Evolutionary conservation across 1,140 invertebrate species (phyloP).

Genomic region (Bombus superbus): DNA sequence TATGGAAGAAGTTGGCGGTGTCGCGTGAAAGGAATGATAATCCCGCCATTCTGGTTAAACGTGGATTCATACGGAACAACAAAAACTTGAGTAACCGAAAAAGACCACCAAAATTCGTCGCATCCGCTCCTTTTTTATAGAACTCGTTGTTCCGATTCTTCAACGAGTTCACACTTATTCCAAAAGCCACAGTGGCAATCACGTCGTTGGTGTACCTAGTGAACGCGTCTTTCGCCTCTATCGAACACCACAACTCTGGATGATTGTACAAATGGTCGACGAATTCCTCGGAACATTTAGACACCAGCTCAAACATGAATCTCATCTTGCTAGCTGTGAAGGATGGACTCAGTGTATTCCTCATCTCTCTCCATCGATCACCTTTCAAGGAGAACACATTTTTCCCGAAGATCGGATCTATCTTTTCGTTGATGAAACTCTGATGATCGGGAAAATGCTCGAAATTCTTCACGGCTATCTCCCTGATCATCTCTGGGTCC

Average conservation of each 20-base stretch:
- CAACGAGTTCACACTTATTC: conserved; percentile 56
- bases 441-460: conserved; percentile 85
- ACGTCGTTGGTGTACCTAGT: conserved; percentile 56
- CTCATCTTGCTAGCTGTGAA: conserved; percentile 82
- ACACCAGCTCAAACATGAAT: conserved; percentile 80
- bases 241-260: conserved; percentile 27
- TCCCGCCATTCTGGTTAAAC: neutral
- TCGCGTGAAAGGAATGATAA: neutral
- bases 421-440: conserved; percentile 59
- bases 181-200: conserved; percentile 52
- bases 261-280: conserved; percentile 25
- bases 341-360: conserved; percentile 77
- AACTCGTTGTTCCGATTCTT: conserved; percentile 54
- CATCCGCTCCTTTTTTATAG: conserved; percentile 14
- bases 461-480: conserved; percentile 86
- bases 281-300: conserved; percentile 74
- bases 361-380: conserved; percentile 79
- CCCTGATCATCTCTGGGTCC: conserved; percentile 85
- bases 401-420: conserved; percentile 77
- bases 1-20: conserved; percentile 19
- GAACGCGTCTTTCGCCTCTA: conserved; percentile 42
- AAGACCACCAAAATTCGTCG: neutral
- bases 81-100: conserved; percentile 7
- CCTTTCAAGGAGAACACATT: conserved; percentile 77
- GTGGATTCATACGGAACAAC: conserved; percentile 9